Percentiles rank a stretch among this genome's conserved stretches.
These are phyloP conservation scores for Torymus auratus DNA, from an alignment of 2,888 invertebrate genomes.

Conservation along the genomic window DNA sequence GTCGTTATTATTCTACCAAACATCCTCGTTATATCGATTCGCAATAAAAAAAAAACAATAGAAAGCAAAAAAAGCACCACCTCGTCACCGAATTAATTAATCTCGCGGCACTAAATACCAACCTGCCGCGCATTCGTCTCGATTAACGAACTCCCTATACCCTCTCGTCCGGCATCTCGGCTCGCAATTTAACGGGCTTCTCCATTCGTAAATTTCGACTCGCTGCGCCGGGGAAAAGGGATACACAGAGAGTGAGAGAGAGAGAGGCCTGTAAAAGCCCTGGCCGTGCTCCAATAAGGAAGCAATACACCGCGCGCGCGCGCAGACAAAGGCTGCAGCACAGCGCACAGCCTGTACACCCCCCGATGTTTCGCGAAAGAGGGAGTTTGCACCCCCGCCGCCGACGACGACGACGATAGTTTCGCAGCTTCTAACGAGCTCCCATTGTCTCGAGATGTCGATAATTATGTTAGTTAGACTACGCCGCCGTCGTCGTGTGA, in stretches of 20 bases:
- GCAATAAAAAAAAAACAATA: too few species aligned
- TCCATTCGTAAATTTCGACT: constrained; percentile 30
- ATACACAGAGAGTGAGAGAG: constrained; percentile 18
- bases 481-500: background rate
- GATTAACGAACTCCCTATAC: constrained; percentile 16
- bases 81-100: background rate
- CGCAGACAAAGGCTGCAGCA: background rate
- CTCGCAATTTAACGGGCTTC: constrained; percentile 25
- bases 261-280: constrained; percentile 34
- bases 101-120: background rate
- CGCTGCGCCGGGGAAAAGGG: constrained; percentile 4
- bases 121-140: constrained; percentile 16
- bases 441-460: constrained; percentile 70
- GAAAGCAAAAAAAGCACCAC: background rate
- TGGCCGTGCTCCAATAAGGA: constrained; percentile 51
- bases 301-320: constrained; percentile 38
- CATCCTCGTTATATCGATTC: too few species aligned
- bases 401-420: constrained; percentile 43
- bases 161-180: background rate
- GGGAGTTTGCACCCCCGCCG: too few species aligned
- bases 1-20: too few species aligned
- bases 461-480: constrained; percentile 70
- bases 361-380: too few species aligned
- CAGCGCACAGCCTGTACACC: too few species aligned
- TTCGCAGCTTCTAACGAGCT: constrained; percentile 68